Conservation (phyloP, 2,888 invertebrate species). For the Muscina levida region DNA sequence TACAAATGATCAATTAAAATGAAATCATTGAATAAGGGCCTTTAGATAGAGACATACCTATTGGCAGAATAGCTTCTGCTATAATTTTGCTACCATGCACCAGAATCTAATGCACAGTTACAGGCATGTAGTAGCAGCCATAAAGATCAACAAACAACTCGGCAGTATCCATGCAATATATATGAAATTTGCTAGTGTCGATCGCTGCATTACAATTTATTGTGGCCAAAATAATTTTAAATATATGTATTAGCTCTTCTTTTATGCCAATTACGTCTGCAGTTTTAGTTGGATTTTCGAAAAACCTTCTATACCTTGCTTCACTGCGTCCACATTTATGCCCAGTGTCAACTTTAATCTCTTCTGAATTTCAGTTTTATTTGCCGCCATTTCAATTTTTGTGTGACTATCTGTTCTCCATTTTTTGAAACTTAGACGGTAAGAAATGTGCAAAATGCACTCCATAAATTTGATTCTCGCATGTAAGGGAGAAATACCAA, state of each 20-base stretch:
- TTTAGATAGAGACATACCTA: too few relatives aligned
- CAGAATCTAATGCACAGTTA: too few relatives aligned
- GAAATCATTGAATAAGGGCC: not conserved
- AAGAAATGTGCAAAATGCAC: slow-evolving; percentile 9
- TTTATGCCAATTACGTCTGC: slow-evolving; percentile 21
- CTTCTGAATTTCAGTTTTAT: slow-evolving; percentile 30
- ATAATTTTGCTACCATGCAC: too few relatives aligned
- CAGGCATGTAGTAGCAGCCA: too few relatives aligned
- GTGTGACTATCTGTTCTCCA: slow-evolving; percentile 25
- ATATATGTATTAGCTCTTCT: slow-evolving; percentile 1
- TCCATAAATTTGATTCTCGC: too few relatives aligned
- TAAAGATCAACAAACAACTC: too few relatives aligned
- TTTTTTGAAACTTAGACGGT: slow-evolving; percentile 16
- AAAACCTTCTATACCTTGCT: slow-evolving; percentile 48
- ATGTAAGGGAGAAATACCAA: too few relatives aligned
- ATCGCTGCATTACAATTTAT: too few relatives aligned
- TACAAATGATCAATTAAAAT: not conserved
- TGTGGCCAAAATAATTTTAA: too few relatives aligned
- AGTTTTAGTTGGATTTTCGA: slow-evolving; percentile 24
- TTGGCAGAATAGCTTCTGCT: too few relatives aligned
- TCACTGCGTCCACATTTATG: slow-evolving; percentile 23
- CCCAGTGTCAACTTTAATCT: slow-evolving; percentile 13
- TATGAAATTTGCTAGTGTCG: too few relatives aligned
- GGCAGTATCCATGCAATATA: too few relatives aligned
- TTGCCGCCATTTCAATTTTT: slow-evolving; percentile 28